Conservation (phyloP, 2,888 invertebrate genomes). For the Nomada goodeniana region DNA sequence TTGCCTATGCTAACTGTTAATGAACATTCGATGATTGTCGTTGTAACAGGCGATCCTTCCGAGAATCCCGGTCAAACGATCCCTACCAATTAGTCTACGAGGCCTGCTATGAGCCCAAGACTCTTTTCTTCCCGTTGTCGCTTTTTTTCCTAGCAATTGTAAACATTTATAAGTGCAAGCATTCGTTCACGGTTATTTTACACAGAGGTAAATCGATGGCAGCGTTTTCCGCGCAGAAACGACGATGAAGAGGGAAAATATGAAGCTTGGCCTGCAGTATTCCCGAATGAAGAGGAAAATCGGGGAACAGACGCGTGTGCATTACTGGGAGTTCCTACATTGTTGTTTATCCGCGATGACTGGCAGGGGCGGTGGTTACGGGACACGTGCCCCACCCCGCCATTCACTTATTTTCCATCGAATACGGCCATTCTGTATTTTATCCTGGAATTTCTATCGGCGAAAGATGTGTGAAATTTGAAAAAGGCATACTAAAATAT, state of each 20-base stretch:
- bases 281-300: neutral
- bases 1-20: neutral
- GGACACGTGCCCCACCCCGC: conserved; percentile 46
- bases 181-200: neutral
- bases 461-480: neutral
- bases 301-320: conserved; percentile 32
- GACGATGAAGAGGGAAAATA: neutral
- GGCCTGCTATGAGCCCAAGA: neutral
- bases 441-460: neutral
- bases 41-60: neutral
- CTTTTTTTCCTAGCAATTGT: neutral
- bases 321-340: conserved; percentile 36
- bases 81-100: neutral
- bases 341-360: conserved; percentile 57
- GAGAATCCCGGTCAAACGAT: neutral
- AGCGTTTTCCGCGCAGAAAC: too few species aligned
- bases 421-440: conserved; percentile 9
- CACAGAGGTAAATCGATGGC: too few species aligned
- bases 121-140: too few species aligned
- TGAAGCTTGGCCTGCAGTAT: neutral
- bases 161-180: neutral
- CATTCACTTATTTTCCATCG: conserved; percentile 48
- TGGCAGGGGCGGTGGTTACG: conserved; percentile 51
- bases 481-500: neutral
- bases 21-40: neutral